phyloP scores from a whole-genome alignment of 2,888 invertebrate genomes.

The Eupithecia inturbata region DNA sequence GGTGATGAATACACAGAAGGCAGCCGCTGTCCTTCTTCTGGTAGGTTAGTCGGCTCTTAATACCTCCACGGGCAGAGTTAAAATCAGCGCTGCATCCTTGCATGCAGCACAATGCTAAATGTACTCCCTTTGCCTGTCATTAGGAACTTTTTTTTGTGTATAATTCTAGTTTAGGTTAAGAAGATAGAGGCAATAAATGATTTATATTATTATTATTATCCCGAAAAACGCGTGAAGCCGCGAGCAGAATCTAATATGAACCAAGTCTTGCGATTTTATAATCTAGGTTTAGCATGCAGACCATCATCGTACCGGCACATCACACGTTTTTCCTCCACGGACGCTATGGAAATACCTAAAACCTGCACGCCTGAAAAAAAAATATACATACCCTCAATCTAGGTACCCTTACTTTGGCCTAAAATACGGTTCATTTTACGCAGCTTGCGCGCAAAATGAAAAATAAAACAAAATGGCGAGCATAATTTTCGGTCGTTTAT shows the following conservation, averaged over 20 bases:
- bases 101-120: no score
- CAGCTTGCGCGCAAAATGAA: slow-evolving; percentile 1
- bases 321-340: neutral
- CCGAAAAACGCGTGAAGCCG: neutral
- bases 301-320: neutral
- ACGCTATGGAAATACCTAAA: neutral
- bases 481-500: slow-evolving; percentile 5
- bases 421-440: slow-evolving; percentile 1
- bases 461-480: neutral
- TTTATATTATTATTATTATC: no score
- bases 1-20: no score
- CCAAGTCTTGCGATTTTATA: neutral
- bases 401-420: neutral
- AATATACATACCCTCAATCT: neutral
- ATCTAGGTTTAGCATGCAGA: neutral
- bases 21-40: no score
- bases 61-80: no score
- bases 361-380: neutral
- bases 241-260: neutral
- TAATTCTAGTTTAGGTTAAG: no score
- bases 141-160: no score
- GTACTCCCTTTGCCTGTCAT: no score
- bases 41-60: no score
- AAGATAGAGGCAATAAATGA: no score
- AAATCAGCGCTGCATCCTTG: no score